A percentile compares a stretch with the other conserved stretches of the same genome.
Evolutionary conservation across 2,888 invertebrate species (phyloP).

Genomic region (Pseudoips prasinana): DNA sequence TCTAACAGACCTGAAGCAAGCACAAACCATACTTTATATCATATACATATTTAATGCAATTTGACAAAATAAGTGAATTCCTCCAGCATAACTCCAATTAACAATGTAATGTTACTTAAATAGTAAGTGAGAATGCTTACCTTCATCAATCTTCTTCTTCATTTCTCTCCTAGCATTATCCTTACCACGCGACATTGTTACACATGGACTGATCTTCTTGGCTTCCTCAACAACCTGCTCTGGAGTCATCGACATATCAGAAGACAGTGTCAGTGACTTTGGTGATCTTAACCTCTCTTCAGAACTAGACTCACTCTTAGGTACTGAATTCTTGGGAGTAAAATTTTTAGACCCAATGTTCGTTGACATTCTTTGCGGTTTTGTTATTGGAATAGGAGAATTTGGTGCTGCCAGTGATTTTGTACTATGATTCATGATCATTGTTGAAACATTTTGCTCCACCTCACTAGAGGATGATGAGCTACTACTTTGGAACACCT

Average conservation of each 20-base stretch:
- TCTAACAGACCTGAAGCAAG: slow-evolving; percentile 57
- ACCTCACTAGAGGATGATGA: slow-evolving; percentile 34
- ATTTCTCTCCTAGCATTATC: slow-evolving; percentile 81
- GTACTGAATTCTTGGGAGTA: slow-evolving; percentile 50
- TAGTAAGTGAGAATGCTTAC: no score
- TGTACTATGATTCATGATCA: slow-evolving; percentile 7
- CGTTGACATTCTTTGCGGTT: slow-evolving; percentile 29
- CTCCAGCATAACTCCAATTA: no score
- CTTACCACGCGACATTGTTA: slow-evolving; percentile 83
- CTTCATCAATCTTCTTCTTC: slow-evolving; percentile 66
- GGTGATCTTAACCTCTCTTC: slow-evolving; percentile 65
- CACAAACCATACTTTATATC: no score
- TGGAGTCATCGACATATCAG: slow-evolving; percentile 43
- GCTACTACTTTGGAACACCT: slow-evolving; percentile 4
- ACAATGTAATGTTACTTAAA: no score
- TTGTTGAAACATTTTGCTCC: slow-evolving; percentile 19
- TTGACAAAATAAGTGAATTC: no score
- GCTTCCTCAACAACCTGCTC: slow-evolving; percentile 47
- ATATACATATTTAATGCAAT: no score
- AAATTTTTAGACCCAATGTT: slow-evolving; percentile 10
- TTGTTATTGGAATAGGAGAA: slow-evolving; percentile 12
- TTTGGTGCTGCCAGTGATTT: slow-evolving; percentile 20
- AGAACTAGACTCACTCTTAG: slow-evolving; percentile 63
- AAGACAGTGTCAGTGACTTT: slow-evolving; percentile 25
- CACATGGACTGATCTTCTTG: slow-evolving; percentile 76